Evolutionary conservation across 2,888 invertebrate species (phyloP).

Genomic region (Aporophyla nigra): DNA sequence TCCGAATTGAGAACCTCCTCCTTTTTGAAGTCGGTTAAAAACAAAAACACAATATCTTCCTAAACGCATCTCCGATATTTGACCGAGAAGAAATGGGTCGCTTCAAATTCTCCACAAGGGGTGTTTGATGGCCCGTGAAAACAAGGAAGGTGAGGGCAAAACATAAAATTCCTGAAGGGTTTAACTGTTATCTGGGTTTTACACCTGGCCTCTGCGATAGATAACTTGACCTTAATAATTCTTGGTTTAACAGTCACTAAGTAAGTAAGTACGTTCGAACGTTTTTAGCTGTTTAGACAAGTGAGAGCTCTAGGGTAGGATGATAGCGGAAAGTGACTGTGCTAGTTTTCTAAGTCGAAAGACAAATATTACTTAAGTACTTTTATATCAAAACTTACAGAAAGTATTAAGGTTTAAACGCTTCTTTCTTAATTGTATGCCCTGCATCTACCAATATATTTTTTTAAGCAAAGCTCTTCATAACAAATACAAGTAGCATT

Average conservation of each 20-base stretch:
- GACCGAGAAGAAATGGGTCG: constrained; percentile 45
- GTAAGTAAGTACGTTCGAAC: constrained; percentile 48
- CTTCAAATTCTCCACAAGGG: constrained; percentile 56
- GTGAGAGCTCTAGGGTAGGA: constrained; percentile 31
- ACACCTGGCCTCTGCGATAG: constrained; percentile 62
- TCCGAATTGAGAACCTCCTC: too few relatives aligned
- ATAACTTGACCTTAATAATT: constrained; percentile 63
- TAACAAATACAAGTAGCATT: constrained; percentile 32
- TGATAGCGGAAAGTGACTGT: constrained; percentile 35
- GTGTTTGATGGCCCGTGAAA: constrained; percentile 67
- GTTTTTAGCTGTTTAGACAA: constrained; percentile 46
- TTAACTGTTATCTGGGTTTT: constrained; percentile 63
- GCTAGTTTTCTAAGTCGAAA: constrained; percentile 28
- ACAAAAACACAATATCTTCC: constrained; percentile 37
- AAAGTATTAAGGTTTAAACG: background rate
- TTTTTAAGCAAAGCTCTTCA: background rate
- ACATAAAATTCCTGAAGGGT: constrained; percentile 63
- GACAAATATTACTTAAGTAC: background rate
- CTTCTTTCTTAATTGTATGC: background rate
- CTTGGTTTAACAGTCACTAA: constrained; percentile 57
- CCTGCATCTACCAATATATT: too few relatives aligned
- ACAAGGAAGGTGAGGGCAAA: constrained; percentile 61
- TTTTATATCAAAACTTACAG: background rate
- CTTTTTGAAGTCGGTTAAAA: too few relatives aligned
- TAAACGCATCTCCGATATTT: constrained; percentile 51